Conservation (phyloP, 2,113 vertebrate genomes). For the Sceloporus tristichus region DNA sequence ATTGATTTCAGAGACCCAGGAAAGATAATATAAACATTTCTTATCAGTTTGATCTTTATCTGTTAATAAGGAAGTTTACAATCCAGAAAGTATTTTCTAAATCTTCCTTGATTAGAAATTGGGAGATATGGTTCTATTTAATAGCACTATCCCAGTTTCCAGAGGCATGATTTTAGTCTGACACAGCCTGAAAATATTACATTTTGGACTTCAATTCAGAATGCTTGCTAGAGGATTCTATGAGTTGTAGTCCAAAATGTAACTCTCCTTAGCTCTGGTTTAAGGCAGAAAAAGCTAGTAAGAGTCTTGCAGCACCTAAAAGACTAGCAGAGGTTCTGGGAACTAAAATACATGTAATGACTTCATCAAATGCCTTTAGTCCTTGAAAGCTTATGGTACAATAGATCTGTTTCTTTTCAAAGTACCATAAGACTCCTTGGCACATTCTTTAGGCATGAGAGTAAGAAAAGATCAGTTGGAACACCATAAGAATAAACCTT, state of each 20-base stretch:
- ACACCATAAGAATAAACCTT: background rate
- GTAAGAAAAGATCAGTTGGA: background rate
- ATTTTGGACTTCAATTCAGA: too few relatives aligned
- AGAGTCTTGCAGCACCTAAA: background rate
- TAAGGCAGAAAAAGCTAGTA: background rate
- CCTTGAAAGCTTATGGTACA: background rate
- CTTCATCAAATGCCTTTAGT: background rate
- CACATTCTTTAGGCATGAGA: background rate
- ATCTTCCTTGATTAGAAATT: background rate
- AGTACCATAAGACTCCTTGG: background rate
- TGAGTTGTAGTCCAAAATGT: too few relatives aligned
- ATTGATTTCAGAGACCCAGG: background rate
- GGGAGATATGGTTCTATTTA: background rate
- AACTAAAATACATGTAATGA: background rate
- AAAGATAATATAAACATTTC: background rate
- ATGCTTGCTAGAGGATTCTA: too few relatives aligned
- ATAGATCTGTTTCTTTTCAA: background rate
- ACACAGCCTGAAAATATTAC: too few relatives aligned
- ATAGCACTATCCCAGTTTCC: background rate
- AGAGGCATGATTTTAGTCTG: background rate
- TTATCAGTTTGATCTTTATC: background rate
- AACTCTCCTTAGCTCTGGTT: too few relatives aligned
- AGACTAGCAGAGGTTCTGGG: background rate
- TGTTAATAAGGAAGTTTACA: background rate
- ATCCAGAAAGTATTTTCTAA: background rate